phyloP scores from a whole-genome alignment of 2,797 vertebrate species.

The Chiroxiphia lanceolata region DNA sequence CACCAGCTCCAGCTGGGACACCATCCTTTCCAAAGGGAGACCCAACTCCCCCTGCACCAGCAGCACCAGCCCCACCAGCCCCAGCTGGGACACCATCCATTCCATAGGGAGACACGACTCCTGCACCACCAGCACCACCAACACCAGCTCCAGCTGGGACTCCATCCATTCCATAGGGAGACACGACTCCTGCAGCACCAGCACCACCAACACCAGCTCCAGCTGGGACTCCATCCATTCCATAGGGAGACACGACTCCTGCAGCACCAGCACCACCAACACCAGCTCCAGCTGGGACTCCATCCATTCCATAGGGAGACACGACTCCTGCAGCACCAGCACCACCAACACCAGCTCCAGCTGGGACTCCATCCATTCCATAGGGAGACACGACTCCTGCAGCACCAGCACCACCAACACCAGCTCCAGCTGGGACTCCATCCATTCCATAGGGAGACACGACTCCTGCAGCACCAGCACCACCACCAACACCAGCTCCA shows the following conservation, averaged over 20 bases:
- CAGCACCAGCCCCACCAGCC: neutral
- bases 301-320: neutral
- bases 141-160: fast-evolving
- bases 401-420: too few relatives aligned
- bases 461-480: fast-evolving
- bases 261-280: too few relatives aligned
- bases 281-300: fast-evolving
- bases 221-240: too few relatives aligned
- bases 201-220: too few relatives aligned
- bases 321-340: too few relatives aligned
- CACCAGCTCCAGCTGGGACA: fast-evolving
- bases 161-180: neutral
- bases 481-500: fast-evolving
- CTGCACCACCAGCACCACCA: too few relatives aligned
- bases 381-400: fast-evolving
- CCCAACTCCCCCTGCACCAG: fast-evolving
- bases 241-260: too few relatives aligned
- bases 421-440: fast-evolving
- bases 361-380: neutral
- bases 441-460: fast-evolving
- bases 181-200: fast-evolving
- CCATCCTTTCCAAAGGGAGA: neutral
- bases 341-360: fast-evolving
- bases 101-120: neutral
- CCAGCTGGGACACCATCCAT: neutral